Conservation (phyloP, 2,888 invertebrate species). For the Zhengitettix transpicula region DNA sequence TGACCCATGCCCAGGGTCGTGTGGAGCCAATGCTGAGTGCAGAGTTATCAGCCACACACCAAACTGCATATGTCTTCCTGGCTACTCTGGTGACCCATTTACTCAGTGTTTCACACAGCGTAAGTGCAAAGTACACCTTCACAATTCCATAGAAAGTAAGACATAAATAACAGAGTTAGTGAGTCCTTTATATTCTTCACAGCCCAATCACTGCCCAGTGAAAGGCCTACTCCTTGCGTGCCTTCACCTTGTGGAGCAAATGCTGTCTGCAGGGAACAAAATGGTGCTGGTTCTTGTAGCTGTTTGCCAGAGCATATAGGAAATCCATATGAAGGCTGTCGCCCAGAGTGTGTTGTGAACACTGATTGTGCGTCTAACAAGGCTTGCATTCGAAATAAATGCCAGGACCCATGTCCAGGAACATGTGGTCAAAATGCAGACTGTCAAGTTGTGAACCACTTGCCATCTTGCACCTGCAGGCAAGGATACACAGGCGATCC, state of each 20-base stretch:
- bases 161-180: not conserved
- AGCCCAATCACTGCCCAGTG: not conserved
- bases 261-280: conserved; percentile 21
- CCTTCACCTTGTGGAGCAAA: conserved; percentile 29
- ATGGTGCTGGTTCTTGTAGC: conserved; percentile 33
- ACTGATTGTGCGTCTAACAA: conserved; percentile 52
- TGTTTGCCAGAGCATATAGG: conserved; percentile 34
- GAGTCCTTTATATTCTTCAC: not conserved
- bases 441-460: conserved; percentile 55
- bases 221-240: conserved; percentile 17
- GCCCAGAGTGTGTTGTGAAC: conserved; percentile 45
- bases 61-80: conserved; percentile 45
- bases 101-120: conserved; percentile 25
- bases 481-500: conserved; percentile 60
- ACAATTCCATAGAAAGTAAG: not conserved
- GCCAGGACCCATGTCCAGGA: conserved; percentile 62
- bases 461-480: conserved; percentile 50
- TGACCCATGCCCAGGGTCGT: conserved; percentile 35
- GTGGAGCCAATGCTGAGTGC: conserved; percentile 42
- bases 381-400: conserved; percentile 55
- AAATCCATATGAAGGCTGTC: conserved; percentile 40
- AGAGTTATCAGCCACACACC: conserved; percentile 56
- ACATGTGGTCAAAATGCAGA: conserved; percentile 57
- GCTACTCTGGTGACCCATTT: conserved; percentile 48
- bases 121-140: too few relatives aligned